phyloP scores from a whole-genome alignment of 23 tunicate species.

The Trididemnum miniatum region DNA sequence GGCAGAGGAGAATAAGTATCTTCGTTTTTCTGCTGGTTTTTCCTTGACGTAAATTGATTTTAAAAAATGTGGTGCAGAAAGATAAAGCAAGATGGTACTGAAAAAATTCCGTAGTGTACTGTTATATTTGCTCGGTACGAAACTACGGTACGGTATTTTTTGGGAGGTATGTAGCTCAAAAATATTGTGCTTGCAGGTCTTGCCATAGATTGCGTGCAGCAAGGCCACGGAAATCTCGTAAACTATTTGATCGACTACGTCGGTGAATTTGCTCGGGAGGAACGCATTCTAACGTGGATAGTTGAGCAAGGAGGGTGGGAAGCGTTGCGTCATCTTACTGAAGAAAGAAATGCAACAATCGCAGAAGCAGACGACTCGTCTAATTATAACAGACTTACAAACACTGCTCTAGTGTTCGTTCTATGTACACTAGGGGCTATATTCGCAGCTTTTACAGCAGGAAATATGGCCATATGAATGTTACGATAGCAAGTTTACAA shows the following conservation, averaged over 20 bases:
- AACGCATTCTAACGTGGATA: slow-evolving; percentile 70
- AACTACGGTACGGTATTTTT: too few relatives aligned
- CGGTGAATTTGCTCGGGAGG: slow-evolving; percentile 66
- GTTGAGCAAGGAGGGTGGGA: slow-evolving; percentile 65
- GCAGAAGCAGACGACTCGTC: slow-evolving; percentile 10
- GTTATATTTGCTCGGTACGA: too few relatives aligned
- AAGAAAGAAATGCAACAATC: neutral
- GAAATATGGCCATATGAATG: slow-evolving; percentile 3
- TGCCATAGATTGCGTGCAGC: slow-evolving; percentile 78
- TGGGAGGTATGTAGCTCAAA: neutral
- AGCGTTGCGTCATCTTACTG: slow-evolving; percentile 28
- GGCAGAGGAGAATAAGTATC: too few relatives aligned
- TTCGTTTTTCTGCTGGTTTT: too few relatives aligned
- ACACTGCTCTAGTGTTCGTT: slow-evolving; percentile 29
- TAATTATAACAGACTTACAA: slow-evolving; percentile 9
- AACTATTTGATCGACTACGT: slow-evolving; percentile 54
- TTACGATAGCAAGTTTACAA: too few relatives aligned
- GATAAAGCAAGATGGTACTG: too few relatives aligned
- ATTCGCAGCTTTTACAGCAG: slow-evolving; percentile 1
- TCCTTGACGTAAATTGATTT: too few relatives aligned
- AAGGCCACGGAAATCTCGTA: slow-evolving; percentile 71
- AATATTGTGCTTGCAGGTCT: slow-evolving; percentile 28
- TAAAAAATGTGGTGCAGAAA: too few relatives aligned
- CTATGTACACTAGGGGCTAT: slow-evolving; percentile 35
- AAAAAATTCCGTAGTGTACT: too few relatives aligned